Evolutionary conservation across 2,888 invertebrate species (phyloP).

Genomic region (Nomada ferruginata): DNA sequence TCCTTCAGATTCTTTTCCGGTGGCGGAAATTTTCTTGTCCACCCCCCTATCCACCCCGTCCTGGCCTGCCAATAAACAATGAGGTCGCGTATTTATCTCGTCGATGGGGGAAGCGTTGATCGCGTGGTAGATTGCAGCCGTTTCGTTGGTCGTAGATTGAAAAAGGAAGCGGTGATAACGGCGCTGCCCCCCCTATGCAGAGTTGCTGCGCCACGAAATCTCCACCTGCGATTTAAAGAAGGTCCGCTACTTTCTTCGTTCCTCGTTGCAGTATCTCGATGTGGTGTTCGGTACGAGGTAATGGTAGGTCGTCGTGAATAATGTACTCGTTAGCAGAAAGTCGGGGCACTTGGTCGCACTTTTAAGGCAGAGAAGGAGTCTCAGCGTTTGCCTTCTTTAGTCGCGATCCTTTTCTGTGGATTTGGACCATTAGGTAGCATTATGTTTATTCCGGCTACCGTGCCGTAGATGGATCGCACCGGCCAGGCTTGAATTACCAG

Average conservation of each 20-base stretch:
- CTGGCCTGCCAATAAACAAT: slow-evolving; percentile 57
- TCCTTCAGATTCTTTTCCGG: slow-evolving; percentile 15
- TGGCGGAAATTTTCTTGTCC: slow-evolving; percentile 59
- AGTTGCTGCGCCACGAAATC: background rate
- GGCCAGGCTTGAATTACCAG: slow-evolving; percentile 24
- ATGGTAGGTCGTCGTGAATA: slow-evolving; percentile 49
- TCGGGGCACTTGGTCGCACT: slow-evolving; percentile 44
- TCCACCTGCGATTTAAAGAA: slow-evolving; percentile 4
- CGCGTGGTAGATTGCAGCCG: slow-evolving; percentile 8
- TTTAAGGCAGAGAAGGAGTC: slow-evolving; percentile 35
- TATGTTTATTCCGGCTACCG: slow-evolving; percentile 48
- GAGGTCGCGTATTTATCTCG: slow-evolving; percentile 51
- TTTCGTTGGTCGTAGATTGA: background rate
- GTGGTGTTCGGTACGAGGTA: slow-evolving; percentile 44
- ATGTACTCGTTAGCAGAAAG: slow-evolving; percentile 44
- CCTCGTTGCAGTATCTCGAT: background rate
- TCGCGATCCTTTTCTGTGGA: slow-evolving; percentile 47
- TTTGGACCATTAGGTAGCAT: slow-evolving; percentile 52
- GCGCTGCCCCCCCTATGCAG: background rate
- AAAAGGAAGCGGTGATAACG: background rate
- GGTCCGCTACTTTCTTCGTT: background rate
- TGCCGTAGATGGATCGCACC: slow-evolving; percentile 38
- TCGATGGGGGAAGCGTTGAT: slow-evolving; percentile 40
- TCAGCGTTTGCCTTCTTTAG: slow-evolving; percentile 56
- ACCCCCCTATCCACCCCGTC: background rate